Conservation (phyloP, 1,140 invertebrate genomes). For the Melitaea cinxia region DNA sequence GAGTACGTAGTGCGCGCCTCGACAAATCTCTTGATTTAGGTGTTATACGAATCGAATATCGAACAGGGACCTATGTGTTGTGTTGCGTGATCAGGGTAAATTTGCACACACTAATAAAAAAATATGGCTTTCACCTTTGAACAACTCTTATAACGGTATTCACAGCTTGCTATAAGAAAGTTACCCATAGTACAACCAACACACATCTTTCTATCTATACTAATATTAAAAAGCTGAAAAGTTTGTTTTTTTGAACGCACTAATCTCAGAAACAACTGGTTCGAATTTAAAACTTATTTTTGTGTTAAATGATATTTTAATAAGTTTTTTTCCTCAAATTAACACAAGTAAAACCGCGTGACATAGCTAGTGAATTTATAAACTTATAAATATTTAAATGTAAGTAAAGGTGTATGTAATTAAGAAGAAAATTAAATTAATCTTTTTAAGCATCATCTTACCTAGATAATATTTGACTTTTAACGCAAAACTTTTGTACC, state of each 20-base stretch:
- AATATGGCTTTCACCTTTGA: constrained; percentile 66
- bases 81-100: constrained; percentile 75
- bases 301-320: no score
- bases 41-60: constrained; percentile 75
- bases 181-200: background rate
- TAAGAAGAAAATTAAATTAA: no score
- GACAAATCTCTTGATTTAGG: constrained; percentile 80
- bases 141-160: constrained; percentile 43
- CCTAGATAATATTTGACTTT: background rate
- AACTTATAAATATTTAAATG: no score
- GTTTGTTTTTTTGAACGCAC: no score
- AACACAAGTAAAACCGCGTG: no score
- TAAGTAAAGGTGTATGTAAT: no score
- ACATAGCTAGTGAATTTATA: no score
- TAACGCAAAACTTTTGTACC: background rate
- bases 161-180: constrained; percentile 9
- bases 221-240: no score
- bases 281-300: no score
- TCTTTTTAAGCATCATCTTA: background rate
- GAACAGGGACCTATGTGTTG: constrained; percentile 64
- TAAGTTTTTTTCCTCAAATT: no score
- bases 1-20: constrained; percentile 66
- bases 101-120: constrained; percentile 72
- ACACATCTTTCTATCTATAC: no score
- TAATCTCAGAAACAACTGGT: no score